These are phyloP conservation scores for Psilanteris sp. DNA, from an alignment of 1,140 invertebrate genomes.

Conservation along the genomic window DNA sequence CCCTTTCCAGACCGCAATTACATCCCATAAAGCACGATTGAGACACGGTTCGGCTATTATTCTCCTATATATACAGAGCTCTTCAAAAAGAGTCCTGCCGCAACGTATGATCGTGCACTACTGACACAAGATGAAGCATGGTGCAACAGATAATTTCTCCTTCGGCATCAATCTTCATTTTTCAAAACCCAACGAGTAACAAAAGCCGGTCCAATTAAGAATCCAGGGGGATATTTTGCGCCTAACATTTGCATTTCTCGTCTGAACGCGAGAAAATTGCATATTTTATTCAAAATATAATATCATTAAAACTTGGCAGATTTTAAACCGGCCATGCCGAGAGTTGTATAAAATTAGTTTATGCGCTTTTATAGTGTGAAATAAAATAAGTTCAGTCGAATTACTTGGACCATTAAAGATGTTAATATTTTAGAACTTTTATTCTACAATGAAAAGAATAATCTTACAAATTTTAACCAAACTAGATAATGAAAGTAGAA, in stretches of 20 bases:
- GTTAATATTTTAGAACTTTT: too few relatives aligned
- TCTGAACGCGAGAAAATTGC: not conserved
- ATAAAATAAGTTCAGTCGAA: too few relatives aligned
- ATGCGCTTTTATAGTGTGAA: too few relatives aligned
- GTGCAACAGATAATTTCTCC: constrained; percentile 61
- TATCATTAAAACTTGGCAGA: too few relatives aligned
- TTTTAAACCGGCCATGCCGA: too few relatives aligned
- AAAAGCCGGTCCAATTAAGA: constrained; percentile 42
- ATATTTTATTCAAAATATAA: too few relatives aligned
- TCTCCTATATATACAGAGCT: constrained; percentile 70
- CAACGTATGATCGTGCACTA: constrained; percentile 59
- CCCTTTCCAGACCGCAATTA: constrained; percentile 74
- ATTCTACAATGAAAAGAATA: too few relatives aligned
- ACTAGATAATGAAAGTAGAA: too few relatives aligned
- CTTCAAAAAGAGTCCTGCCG: constrained; percentile 67
- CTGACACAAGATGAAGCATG: constrained; percentile 56
- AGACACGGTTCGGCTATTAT: constrained; percentile 77
- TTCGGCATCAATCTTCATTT: constrained; percentile 58
- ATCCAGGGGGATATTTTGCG: constrained; percentile 14
- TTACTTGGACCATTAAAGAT: too few relatives aligned
- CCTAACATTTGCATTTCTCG: constrained; percentile 30
- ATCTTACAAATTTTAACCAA: too few relatives aligned
- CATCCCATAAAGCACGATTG: constrained; percentile 77
- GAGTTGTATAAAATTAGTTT: too few relatives aligned
- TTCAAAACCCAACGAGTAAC: constrained; percentile 36